A percentile compares a stretch with the other conserved stretches of the same genome.
phyloP scores from a whole-genome alignment of 2,797 vertebrate species.

The Gobio occitaniae region DNA sequence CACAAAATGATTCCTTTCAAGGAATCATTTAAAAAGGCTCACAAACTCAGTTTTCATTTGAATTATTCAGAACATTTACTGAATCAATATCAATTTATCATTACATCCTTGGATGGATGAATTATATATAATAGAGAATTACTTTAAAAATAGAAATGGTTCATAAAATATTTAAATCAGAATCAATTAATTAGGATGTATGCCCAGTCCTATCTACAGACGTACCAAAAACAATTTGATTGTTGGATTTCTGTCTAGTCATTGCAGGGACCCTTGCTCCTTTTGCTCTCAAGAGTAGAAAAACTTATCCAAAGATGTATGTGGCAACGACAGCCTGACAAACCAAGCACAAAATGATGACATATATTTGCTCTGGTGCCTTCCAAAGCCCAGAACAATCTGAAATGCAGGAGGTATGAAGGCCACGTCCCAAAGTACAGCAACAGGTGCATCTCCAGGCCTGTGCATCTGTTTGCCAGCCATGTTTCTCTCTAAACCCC shows the following conservation, averaged over 20 bases:
- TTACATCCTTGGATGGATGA: background rate
- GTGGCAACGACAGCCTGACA: constrained; percentile 30
- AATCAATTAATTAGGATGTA: background rate
- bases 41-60: background rate
- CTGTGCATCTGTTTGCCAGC: constrained; percentile 52
- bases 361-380: constrained; percentile 56
- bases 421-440: constrained; percentile 56
- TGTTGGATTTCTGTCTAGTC: background rate
- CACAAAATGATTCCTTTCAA: background rate
- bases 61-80: background rate
- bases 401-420: constrained; percentile 53
- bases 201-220: background rate
- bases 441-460: constrained; percentile 53
- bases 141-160: background rate
- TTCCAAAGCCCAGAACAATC: constrained; percentile 51
- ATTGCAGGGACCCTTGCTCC: background rate
- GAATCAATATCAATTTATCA: background rate
- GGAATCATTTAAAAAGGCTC: background rate
- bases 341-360: constrained; percentile 34
- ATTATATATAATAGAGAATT: background rate
- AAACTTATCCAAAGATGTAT: constrained; percentile 13
- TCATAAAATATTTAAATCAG: background rate
- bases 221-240: background rate
- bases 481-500: constrained; percentile 7
- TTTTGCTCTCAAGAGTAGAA: constrained; percentile 7